These are phyloP conservation scores for Mesitornis unicolor DNA, from an alignment of 2,113 vertebrate species.

Conservation along the genomic window DNA sequence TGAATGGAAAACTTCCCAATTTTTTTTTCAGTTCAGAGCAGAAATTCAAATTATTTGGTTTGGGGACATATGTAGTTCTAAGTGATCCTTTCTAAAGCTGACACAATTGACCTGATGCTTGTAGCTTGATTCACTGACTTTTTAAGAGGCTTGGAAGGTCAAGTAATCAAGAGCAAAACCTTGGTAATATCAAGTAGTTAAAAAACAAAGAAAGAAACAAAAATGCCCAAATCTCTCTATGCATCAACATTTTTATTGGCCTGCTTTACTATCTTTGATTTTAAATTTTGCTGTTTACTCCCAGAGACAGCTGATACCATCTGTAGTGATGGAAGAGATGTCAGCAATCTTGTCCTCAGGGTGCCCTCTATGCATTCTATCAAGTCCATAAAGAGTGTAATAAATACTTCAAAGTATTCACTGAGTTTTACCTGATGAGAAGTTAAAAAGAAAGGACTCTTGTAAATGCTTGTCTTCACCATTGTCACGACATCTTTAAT, in stretches of 20 bases:
- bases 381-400: background rate
- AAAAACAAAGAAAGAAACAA: background rate
- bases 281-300: background rate
- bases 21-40: background rate
- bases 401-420: background rate
- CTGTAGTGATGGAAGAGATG: background rate
- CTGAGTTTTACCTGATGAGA: background rate
- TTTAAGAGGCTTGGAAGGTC: background rate
- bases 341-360: background rate
- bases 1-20: background rate
- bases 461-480: background rate
- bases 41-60: background rate
- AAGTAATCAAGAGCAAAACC: background rate
- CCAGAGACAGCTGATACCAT: background rate
- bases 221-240: fast-evolving
- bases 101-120: background rate
- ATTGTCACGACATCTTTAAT: background rate
- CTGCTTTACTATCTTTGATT: background rate
- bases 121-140: background rate
- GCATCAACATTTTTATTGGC: background rate
- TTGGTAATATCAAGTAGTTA: background rate
- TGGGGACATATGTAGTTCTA: background rate
- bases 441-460: background rate
- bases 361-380: background rate
- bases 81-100: background rate